Evolutionary conservation across 1,140 invertebrate genomes (phyloP).

Genomic region (Proctacanthus coquilletti): DNA sequence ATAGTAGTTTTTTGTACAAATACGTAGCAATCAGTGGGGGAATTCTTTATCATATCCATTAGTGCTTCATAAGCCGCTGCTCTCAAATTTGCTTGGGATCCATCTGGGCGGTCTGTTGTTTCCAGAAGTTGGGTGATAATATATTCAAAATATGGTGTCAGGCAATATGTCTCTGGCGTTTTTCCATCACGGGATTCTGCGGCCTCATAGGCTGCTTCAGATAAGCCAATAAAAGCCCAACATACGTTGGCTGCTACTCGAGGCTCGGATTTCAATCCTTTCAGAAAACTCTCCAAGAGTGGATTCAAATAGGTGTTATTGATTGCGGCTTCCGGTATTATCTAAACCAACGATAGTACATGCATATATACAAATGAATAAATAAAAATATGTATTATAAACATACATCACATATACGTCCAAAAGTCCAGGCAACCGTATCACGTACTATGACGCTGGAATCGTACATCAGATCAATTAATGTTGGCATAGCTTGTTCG

Average conservation of each 20-base stretch:
- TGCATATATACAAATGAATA: constrained; percentile 29
- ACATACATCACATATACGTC: constrained; percentile 77
- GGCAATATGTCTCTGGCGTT: constrained; percentile 86
- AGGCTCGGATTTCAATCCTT: constrained; percentile 80
- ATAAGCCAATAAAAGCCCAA: constrained; percentile 96
- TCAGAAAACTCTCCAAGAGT: constrained; percentile 76
- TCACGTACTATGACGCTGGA: constrained; percentile 84
- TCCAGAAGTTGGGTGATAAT: constrained; percentile 84
- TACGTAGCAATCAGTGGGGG: constrained; percentile 91
- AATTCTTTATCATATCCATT: constrained; percentile 99
- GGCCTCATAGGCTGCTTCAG: constrained; percentile 88
- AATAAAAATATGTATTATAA: not conserved
- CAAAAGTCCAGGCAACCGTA: constrained; percentile 96
- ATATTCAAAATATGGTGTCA: constrained; percentile 85
- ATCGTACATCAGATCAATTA: constrained; percentile 91
- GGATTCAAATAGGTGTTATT: constrained; percentile 72
- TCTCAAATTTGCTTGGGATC: constrained; percentile 77
- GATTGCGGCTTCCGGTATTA: constrained; percentile 92
- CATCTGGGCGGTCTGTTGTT: constrained; percentile 84
- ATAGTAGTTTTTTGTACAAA: constrained; percentile 93
- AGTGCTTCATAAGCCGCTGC: constrained; percentile 96
- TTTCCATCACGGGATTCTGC: constrained; percentile 52
- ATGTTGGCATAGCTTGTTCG: constrained; percentile 87
- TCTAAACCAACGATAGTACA: constrained; percentile 19
- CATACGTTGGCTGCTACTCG: constrained; percentile 97